phyloP scores from a whole-genome alignment of 2,113 vertebrate genomes.

The Ptilonorhynchus violaceus region DNA sequence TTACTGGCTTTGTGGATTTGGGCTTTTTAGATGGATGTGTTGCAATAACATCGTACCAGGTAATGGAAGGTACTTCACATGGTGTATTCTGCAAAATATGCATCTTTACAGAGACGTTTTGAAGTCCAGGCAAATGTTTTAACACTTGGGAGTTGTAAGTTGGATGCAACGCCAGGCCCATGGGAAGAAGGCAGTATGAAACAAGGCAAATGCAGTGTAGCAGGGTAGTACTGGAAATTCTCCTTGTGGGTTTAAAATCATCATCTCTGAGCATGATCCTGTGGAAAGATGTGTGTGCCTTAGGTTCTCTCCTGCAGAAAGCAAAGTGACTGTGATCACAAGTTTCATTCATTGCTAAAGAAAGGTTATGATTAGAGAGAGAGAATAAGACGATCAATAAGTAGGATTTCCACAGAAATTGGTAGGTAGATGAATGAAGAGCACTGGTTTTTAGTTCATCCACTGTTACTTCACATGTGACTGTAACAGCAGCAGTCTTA shows the following conservation, averaged over 20 bases:
- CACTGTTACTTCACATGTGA: not conserved
- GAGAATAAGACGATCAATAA: not conserved
- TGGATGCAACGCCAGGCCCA: not conserved
- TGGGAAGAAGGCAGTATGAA: not conserved
- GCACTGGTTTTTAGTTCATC: not conserved
- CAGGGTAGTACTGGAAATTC: not conserved
- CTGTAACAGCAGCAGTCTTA: not conserved
- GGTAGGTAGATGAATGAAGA: not conserved
- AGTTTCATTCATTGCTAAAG: not conserved
- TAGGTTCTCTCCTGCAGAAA: not conserved
- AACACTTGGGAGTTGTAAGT: not conserved
- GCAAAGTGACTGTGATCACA: not conserved
- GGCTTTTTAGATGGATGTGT: not conserved
- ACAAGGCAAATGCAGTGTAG: not conserved
- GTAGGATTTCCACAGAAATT: not conserved
- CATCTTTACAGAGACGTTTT: not conserved
- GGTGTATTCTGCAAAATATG: not conserved
- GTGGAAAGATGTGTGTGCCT: not conserved
- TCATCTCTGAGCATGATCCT: not conserved
- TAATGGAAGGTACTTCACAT: not conserved
- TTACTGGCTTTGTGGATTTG: not conserved
- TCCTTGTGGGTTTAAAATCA: not conserved
- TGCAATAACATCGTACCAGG: not conserved
- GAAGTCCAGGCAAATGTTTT: not conserved
- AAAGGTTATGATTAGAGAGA: not conserved